Evolutionary conservation across 2,797 vertebrate species (phyloP).

Genomic region (Clarias platycephalus): DNA sequence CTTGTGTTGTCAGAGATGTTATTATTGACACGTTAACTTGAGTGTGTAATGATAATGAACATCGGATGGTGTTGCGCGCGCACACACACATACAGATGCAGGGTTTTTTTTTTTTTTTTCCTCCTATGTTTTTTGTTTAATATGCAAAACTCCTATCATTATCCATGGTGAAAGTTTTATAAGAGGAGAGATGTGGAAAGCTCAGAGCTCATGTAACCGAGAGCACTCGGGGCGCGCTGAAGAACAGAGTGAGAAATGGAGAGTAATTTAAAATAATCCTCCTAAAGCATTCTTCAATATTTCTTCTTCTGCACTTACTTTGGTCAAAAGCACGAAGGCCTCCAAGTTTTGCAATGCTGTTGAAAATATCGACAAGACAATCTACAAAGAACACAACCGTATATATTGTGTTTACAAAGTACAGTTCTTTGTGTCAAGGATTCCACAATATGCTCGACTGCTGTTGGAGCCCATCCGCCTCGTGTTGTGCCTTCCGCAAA

Average conservation of each 20-base stretch:
- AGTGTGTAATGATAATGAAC: background rate
- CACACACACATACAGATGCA: background rate
- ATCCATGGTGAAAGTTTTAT: constrained; percentile 49
- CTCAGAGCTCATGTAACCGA: constrained; percentile 45
- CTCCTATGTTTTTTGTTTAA: constrained; percentile 14
- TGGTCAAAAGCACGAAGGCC: constrained; percentile 11
- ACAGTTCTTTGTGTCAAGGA: background rate
- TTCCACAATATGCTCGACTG: background rate
- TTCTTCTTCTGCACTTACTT: constrained; percentile 32
- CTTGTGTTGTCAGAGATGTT: background rate
- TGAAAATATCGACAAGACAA: background rate
- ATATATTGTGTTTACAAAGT: background rate
- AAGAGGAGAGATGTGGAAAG: constrained; percentile 22
- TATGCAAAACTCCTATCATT: constrained; percentile 34
- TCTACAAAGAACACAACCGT: background rate
- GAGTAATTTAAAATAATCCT: constrained; percentile 30
- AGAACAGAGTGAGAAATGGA: constrained; percentile 17
- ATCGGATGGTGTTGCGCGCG: background rate
- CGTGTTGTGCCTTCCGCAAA: background rate
- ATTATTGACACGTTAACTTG: background rate
- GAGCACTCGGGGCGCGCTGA: constrained; percentile 23
- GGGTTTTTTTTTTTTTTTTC: background rate
- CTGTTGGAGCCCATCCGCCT: background rate
- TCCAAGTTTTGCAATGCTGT: background rate
- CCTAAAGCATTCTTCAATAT: constrained; percentile 22